phyloP scores from a whole-genome alignment of 23 tunicate species.

The Styela clava region DNA sequence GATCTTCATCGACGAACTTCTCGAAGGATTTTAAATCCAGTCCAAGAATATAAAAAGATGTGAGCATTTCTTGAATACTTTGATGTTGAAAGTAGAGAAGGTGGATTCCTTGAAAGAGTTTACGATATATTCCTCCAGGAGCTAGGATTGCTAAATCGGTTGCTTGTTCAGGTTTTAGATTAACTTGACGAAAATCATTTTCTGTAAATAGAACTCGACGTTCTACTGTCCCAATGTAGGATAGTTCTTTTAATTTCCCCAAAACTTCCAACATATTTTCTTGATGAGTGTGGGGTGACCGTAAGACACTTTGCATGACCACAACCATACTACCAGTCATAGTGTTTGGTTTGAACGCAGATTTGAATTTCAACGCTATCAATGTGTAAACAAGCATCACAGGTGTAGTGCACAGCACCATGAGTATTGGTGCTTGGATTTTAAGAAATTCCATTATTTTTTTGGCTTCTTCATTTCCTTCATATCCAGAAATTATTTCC shows the following conservation, averaged over 20 bases:
- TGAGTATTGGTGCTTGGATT: neutral
- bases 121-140: neutral
- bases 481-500: neutral
- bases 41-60: neutral
- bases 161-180: slow-evolving; percentile 7
- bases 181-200: neutral
- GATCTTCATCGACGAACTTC: neutral
- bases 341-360: neutral
- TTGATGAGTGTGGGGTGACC: neutral
- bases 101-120: neutral
- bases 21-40: neutral
- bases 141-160: neutral
- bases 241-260: neutral
- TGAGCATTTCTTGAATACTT: neutral
- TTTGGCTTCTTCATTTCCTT: neutral
- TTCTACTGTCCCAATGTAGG: slow-evolving; percentile 5
- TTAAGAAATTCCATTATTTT: neutral
- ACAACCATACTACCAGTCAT: slow-evolving; percentile 7
- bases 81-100: slow-evolving; percentile 12
- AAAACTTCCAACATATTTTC: neutral
- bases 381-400: neutral
- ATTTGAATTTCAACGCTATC: neutral
- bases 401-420: slow-evolving; percentile 6
- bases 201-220: neutral
- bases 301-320: neutral